phyloP scores from a whole-genome alignment of 2,888 invertebrate species.

The Punctoribates punctum region DNA sequence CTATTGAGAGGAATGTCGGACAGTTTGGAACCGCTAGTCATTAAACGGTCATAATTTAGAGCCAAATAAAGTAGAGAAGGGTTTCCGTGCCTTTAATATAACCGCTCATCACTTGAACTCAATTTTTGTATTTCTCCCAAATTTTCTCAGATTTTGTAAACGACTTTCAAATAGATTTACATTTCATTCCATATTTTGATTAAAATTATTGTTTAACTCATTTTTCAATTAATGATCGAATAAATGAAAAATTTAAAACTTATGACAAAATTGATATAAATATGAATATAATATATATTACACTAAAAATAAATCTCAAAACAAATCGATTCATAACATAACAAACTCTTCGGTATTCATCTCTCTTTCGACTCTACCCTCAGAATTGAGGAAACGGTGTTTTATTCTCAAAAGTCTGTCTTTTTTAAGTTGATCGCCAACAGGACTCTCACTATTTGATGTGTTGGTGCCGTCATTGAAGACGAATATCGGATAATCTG shows the following conservation, averaged over 20 bases:
- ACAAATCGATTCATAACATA: constrained; percentile 34
- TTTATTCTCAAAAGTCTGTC: constrained; percentile 40
- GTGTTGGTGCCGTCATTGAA: constrained; percentile 64
- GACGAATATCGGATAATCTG: constrained; percentile 77
- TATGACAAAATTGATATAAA: constrained; percentile 12
- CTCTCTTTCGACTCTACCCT: constrained; percentile 45
- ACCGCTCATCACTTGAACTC: too few relatives aligned
- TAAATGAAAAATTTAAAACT: constrained; percentile 3
- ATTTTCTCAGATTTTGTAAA: too few relatives aligned
- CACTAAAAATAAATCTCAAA: neutral
- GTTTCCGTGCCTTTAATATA: too few relatives aligned
- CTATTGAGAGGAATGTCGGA: neutral
- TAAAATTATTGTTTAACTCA: too few relatives aligned
- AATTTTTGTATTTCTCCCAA: too few relatives aligned
- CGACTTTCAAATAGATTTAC: too few relatives aligned
- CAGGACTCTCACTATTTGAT: neutral
- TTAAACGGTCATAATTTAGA: too few relatives aligned
- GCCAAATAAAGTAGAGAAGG: too few relatives aligned
- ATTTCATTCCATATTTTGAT: too few relatives aligned
- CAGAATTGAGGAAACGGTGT: constrained; percentile 43
- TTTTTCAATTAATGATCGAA: neutral
- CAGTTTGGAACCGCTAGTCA: too few relatives aligned
- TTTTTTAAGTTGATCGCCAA: neutral
- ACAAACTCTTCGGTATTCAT: constrained; percentile 43
- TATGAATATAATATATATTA: neutral